Conservation (phyloP, 2,797 vertebrate genomes). For the Spatula clypeata region DNA sequence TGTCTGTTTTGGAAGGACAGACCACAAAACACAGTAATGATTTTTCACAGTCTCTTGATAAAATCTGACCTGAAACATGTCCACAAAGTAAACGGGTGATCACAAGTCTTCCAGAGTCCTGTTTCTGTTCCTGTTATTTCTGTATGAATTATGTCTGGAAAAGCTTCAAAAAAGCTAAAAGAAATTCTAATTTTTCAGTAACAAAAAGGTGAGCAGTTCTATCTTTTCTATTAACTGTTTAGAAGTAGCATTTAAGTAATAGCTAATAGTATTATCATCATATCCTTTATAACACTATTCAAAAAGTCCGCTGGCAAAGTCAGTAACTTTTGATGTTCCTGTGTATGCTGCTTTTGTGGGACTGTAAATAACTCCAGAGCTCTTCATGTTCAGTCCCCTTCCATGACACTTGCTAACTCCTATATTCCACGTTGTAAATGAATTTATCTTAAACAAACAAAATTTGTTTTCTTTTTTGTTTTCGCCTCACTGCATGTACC, state of each 20-base stretch:
- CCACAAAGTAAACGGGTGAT: background rate
- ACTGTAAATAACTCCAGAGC: background rate
- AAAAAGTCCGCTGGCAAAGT: background rate
- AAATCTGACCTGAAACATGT: background rate
- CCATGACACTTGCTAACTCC: background rate
- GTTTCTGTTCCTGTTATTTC: background rate
- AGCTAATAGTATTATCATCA: background rate
- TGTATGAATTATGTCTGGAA: background rate
- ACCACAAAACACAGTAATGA: background rate
- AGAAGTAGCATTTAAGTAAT: background rate
- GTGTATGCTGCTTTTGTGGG: background rate
- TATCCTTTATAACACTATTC: background rate
- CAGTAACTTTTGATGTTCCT: background rate
- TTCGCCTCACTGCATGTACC: rapidly evolving
- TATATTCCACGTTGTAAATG: background rate
- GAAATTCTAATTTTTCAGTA: background rate
- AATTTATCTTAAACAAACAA: background rate
- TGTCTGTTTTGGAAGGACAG: background rate
- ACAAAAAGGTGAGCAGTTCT: background rate
- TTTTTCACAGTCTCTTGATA: background rate
- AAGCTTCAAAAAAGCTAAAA: background rate
- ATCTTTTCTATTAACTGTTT: background rate
- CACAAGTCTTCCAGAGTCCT: background rate
- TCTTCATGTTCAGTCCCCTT: background rate
- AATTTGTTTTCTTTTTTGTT: background rate